These are phyloP conservation scores for Nebria ingens DNA, from an alignment of 1,140 invertebrate species.

Conservation along the genomic window DNA sequence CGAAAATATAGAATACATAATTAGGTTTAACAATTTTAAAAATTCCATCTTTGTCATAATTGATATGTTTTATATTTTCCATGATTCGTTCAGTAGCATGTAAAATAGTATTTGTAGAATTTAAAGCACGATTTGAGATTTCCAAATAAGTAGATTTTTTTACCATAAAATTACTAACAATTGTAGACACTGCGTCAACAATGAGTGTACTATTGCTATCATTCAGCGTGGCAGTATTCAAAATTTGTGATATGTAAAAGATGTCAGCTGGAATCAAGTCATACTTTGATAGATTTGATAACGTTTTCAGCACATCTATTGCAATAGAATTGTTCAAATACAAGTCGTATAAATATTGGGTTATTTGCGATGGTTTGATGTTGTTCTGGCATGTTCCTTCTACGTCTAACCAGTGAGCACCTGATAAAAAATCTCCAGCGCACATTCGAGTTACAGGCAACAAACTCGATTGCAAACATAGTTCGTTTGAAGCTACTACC, in stretches of 20 bases:
- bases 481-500: constrained; percentile 35
- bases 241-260: constrained; percentile 15
- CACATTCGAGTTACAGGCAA: constrained; percentile 38
- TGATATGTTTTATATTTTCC: constrained; percentile 8
- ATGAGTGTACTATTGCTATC: neutral
- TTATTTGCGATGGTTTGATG: too few species aligned
- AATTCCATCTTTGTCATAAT: constrained; percentile 19
- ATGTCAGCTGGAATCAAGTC: constrained; percentile 16
- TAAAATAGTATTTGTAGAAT: constrained; percentile 12
- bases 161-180: constrained; percentile 9
- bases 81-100: constrained; percentile 19
- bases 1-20: constrained; percentile 41
- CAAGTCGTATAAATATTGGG: too few species aligned
- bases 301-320: too few species aligned
- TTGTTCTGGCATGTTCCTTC: constrained; percentile 29
- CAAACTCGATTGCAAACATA: constrained; percentile 39
- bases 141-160: constrained; percentile 7
- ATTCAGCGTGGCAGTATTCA: neutral
- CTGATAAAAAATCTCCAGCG: constrained; percentile 35
- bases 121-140: constrained; percentile 17
- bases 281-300: neutral
- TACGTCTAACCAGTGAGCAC: constrained; percentile 34
- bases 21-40: constrained; percentile 34
- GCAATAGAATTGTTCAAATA: too few species aligned
- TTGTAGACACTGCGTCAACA: neutral